Evolutionary conservation across 2,888 invertebrate species (phyloP).

Genomic region (Limenitis camilla): DNA sequence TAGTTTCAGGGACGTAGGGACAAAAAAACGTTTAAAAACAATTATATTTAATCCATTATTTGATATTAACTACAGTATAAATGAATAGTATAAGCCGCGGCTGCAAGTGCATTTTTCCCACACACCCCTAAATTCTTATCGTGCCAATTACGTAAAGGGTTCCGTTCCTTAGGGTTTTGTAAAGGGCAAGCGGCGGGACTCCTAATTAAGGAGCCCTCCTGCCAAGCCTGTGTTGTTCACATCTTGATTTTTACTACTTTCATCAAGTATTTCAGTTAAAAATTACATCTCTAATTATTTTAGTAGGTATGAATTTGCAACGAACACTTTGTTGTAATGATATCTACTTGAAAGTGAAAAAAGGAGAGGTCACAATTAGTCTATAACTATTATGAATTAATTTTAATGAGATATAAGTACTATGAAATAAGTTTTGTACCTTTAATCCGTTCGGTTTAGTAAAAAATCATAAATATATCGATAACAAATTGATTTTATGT

Average conservation of each 20-base stretch:
- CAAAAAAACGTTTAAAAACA: neutral
- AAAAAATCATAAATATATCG: too few relatives aligned
- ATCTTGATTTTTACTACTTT: conserved; percentile 20
- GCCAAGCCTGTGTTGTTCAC: conserved; percentile 35
- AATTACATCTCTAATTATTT: neutral
- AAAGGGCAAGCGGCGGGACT: conserved; percentile 67
- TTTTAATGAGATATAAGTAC: too few relatives aligned
- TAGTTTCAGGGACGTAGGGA: too few relatives aligned
- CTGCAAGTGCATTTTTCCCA: conserved; percentile 65
- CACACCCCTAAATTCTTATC: conserved; percentile 68
- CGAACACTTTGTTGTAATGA: too few relatives aligned
- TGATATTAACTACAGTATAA: neutral
- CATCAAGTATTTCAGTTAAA: neutral
- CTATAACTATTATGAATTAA: too few relatives aligned
- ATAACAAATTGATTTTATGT: too few relatives aligned
- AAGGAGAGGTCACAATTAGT: too few relatives aligned
- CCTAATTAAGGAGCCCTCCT: conserved; percentile 66
- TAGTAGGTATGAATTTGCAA: too few relatives aligned
- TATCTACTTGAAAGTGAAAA: too few relatives aligned
- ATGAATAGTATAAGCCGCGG: conserved; percentile 17
- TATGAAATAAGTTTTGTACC: too few relatives aligned
- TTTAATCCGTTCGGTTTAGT: too few relatives aligned
- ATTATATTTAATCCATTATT: neutral
- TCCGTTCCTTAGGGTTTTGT: conserved; percentile 47
- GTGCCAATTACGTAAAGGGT: conserved; percentile 69